phyloP scores from a whole-genome alignment of 2,888 invertebrate genomes.

The Melanotus villosus region DNA sequence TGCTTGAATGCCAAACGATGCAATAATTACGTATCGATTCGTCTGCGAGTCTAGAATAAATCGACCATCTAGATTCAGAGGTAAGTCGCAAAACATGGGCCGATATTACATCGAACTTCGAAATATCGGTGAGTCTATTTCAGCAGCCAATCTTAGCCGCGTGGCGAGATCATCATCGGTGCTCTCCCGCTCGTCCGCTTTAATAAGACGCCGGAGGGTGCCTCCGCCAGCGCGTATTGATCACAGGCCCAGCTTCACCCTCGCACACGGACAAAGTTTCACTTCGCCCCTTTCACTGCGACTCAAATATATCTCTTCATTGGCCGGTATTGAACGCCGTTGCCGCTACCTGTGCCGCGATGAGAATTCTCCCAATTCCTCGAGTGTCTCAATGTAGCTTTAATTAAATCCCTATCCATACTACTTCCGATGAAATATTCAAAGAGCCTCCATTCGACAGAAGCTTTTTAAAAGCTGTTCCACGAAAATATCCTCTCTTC shows the following conservation, averaged over 20 bases:
- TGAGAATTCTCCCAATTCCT: constrained; percentile 55
- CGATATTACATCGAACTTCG: constrained; percentile 47
- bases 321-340: constrained; percentile 53
- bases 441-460: constrained; percentile 37
- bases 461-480: constrained; percentile 46
- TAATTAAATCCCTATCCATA: constrained; percentile 61
- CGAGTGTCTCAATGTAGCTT: constrained; percentile 58
- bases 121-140: constrained; percentile 45
- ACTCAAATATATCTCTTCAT: constrained; percentile 59
- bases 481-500: constrained; percentile 43
- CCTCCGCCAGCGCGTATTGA: constrained; percentile 61
- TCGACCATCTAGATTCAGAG: constrained; percentile 50
- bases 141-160: constrained; percentile 46
- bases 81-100: constrained; percentile 45
- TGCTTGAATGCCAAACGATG: constrained; percentile 42
- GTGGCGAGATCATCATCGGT: constrained; percentile 59
- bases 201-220: constrained; percentile 62
- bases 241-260: constrained; percentile 55
- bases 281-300: constrained; percentile 59
- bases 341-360: constrained; percentile 47
- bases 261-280: constrained; percentile 60
- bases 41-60: constrained; percentile 46
- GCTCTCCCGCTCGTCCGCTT: constrained; percentile 58
- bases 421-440: constrained; percentile 54
- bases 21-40: constrained; percentile 53